Base-by-base conservation (phyloP, 2,797 vertebrate species). In the Spheniscus humboldti region DNA sequence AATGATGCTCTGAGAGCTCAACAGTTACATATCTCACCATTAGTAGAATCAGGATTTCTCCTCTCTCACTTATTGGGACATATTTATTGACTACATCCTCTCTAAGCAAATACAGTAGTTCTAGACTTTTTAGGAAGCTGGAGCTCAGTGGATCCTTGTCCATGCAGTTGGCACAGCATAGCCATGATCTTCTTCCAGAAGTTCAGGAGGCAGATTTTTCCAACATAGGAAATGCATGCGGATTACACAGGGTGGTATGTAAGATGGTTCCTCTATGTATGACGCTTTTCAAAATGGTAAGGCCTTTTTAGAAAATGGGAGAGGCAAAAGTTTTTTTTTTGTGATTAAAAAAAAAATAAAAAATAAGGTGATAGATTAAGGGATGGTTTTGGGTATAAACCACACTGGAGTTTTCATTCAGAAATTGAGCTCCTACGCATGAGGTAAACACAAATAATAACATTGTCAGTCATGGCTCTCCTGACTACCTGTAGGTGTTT, bases 161-260 rank as follows among this genome's bases (percentile, higher is more conserved):
- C 7, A 8, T 13, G 15, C 7, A 33, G 11, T 25, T 10, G 18
- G n/a, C n/a, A 53, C 18, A 66, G 37, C 15, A 69, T 27, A 76
- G 28, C 16, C 47, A n/a, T 27, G 24, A 37, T 30, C 23, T 72
- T 76, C 23, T 50, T 17, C 66, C 52, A n/a, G 13, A 13, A 48
- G 14, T 19, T 30, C 28, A 41, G 30, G n/a, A n/a, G 39, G 28
- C 4, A 60, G 47, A 11, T 62, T 69, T 79, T 72, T 60, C 50
- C 27, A 43, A 6, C 2, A 6, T 1, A 60, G 24, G 30, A 78
- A 59, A 35, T 24, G 13, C 27, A 27, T 12, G 31, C 11, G 8
- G 11, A 43, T 47, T 43, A 47, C n/a, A 30, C 1, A 13, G 9
- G 3, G 2, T 30, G 7, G 0, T 7, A 7, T 16, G 5, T 19